A percentile compares a stretch with the other conserved stretches of the same genome.
Conservation (phyloP, 2,113 vertebrate species). For the Physeter macrocephalus region DNA sequence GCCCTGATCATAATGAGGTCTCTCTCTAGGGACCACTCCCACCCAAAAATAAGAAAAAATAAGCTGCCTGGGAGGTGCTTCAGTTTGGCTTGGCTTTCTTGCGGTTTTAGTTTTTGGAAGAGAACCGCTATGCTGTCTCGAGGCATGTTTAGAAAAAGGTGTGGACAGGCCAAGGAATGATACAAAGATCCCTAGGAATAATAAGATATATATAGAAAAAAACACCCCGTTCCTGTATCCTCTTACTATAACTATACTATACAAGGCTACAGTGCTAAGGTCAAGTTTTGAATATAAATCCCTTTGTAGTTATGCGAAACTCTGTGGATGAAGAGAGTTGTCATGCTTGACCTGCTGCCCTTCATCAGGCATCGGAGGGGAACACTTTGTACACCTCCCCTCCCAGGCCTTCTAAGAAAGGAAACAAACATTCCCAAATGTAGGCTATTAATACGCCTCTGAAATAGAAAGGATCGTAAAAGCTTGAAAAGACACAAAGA, state of each 20-base stretch:
- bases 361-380: not conserved
- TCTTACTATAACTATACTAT: not conserved
- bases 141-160: constrained; percentile 50
- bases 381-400: not conserved
- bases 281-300: constrained; percentile 5
- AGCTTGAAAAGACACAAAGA: not conserved
- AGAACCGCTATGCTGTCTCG: not conserved
- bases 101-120: constrained; percentile 29
- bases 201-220: constrained; percentile 2
- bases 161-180: constrained; percentile 31
- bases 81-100: constrained; percentile 41
- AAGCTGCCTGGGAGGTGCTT: not conserved
- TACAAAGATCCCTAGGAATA: constrained; percentile 52
- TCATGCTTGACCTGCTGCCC: not conserved
- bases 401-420: not conserved
- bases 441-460: not conserved
- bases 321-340: not conserved
- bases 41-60: constrained; percentile 31
- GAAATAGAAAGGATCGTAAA: not conserved
- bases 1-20: not conserved
- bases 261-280: not conserved
- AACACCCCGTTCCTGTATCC: constrained; percentile 36
- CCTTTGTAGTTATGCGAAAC: not conserved
- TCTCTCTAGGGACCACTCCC: not conserved
- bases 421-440: not conserved